Evolutionary conservation across 2,113 vertebrate genomes (phyloP).

Genomic region (Crotalus helleri): DNA sequence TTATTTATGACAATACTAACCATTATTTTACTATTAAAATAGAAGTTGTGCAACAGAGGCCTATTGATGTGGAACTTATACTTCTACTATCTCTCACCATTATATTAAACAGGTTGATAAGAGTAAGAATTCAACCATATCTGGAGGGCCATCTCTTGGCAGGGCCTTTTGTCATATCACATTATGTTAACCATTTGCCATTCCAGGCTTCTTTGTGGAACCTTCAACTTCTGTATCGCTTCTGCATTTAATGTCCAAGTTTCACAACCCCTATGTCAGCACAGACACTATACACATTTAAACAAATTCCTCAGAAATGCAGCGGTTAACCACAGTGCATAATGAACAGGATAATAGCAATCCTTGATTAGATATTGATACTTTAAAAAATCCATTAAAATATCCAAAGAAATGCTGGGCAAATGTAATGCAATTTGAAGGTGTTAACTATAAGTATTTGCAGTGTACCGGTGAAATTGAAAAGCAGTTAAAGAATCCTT

Average conservation of each 20-base stretch:
- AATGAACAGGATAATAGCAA: not conserved
- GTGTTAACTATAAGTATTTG: not conserved
- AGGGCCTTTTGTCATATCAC: not conserved
- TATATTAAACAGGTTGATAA: not conserved
- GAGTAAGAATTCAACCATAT: not conserved
- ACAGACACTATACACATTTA: not conserved
- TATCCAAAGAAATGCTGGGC: not conserved
- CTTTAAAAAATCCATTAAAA: not conserved
- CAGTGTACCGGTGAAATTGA: not conserved
- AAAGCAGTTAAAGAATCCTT: not conserved
- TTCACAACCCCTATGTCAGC: not conserved
- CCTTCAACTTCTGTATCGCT: not conserved
- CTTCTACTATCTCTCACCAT: not conserved
- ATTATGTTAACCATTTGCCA: not conserved
- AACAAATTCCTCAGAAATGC: not conserved
- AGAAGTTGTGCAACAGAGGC: not conserved
- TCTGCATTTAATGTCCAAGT: not conserved
- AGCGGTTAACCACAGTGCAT: not conserved
- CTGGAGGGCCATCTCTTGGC: not conserved
- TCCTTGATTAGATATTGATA: not conserved
- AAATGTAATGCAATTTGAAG: not conserved
- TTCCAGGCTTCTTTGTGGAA: not conserved
- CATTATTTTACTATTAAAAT: not conserved
- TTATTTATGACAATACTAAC: not conserved
- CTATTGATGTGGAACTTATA: not conserved